These are phyloP conservation scores for Gambelia wislizenii DNA, from an alignment of 2,797 vertebrate genomes.

Conservation along the genomic window DNA sequence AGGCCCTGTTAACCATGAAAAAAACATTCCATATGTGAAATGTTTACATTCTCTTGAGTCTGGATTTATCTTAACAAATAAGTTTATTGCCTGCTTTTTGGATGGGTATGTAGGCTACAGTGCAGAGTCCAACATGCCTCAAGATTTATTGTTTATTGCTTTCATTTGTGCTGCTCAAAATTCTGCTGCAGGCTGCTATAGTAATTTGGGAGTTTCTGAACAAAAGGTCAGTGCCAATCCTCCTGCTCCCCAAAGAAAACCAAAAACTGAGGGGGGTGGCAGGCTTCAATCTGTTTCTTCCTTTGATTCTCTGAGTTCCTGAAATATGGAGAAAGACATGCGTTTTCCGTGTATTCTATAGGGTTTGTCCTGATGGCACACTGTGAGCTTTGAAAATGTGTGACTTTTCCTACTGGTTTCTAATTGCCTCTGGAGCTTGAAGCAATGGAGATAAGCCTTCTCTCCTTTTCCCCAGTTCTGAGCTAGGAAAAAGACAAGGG, in stretches of 20 bases:
- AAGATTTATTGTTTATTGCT: background rate
- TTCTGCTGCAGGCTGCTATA: background rate
- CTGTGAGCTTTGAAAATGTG: background rate
- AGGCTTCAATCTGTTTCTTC: background rate
- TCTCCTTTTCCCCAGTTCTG: background rate
- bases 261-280: background rate
- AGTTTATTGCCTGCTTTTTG: slow-evolving; percentile 19
- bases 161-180: background rate
- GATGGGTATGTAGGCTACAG: background rate
- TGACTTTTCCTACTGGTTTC: background rate
- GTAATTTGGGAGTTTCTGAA: background rate
- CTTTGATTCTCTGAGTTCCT: background rate
- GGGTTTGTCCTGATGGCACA: background rate
- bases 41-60: background rate
- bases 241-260: background rate
- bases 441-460: too few relatives aligned
- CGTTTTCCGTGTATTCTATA: too few relatives aligned
- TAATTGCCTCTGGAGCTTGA: background rate
- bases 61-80: slow-evolving; percentile 12
- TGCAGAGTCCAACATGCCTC: background rate
- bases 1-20: background rate
- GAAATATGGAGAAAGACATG: background rate
- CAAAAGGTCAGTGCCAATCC: background rate
- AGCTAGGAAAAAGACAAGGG: background rate
- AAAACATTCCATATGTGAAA: slow-evolving; percentile 20